phyloP scores from a whole-genome alignment of 1,140 invertebrate species.

The Drosophila nasuta region DNA sequence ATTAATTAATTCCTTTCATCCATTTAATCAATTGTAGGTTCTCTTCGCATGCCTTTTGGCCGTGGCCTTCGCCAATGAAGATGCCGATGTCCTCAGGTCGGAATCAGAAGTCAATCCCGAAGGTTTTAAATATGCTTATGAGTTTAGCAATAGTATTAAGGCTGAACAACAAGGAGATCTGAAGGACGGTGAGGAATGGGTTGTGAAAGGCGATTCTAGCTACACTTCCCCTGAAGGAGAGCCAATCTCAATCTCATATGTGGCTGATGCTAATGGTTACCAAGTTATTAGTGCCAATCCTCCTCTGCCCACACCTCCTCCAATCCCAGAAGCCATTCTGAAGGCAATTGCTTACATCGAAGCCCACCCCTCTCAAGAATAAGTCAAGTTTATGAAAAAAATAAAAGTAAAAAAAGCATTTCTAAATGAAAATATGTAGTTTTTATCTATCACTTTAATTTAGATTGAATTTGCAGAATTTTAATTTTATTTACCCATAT shows the following conservation, averaged over 20 bases:
- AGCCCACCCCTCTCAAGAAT: constrained; percentile 58
- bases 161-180: constrained; percentile 90
- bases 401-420: constrained; percentile 22
- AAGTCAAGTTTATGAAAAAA: constrained; percentile 37
- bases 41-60: constrained; percentile 71
- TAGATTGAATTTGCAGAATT: no score
- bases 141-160: constrained; percentile 88
- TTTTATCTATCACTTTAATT: no score
- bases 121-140: no score
- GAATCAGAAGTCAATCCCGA: constrained; percentile 54
- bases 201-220: constrained; percentile 90
- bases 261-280: constrained; percentile 90
- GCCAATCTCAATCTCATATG: constrained; percentile 71
- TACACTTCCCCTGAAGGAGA: constrained; percentile 90
- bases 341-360: constrained; percentile 85
- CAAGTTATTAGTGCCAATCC: constrained; percentile 85
- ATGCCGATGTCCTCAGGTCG: constrained; percentile 45
- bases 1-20: not conserved
- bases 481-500: no score
- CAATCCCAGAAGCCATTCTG: constrained; percentile 88
- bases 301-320: constrained; percentile 89
- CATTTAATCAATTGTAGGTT: constrained; percentile 40
- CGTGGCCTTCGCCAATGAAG: constrained; percentile 62
- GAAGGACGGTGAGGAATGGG: constrained; percentile 88
- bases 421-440: no score